A percentile compares a stretch with the other conserved stretches of the same genome.
Evolutionary conservation across 92 coral and sea anemone species (phyloP).

Genomic region (Desmophyllum pertusum): DNA sequence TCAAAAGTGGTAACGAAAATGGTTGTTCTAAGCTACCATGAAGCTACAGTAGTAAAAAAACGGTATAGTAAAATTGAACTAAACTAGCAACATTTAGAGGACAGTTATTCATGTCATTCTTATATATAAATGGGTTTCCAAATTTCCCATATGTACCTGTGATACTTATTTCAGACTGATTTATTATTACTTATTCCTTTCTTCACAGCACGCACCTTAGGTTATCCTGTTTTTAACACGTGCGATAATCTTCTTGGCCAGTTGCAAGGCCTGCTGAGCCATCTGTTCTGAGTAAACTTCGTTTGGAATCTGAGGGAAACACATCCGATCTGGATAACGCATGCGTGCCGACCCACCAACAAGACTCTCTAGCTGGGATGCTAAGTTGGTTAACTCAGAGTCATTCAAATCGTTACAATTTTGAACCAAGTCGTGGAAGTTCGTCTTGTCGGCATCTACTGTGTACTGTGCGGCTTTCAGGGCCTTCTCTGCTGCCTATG

Average conservation of each 20-base stretch:
- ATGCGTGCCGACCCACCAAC: slow-evolving; percentile 68
- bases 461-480: slow-evolving; percentile 32
- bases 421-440: slow-evolving; percentile 5
- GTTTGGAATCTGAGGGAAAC: slow-evolving; percentile 70
- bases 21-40: too few species aligned
- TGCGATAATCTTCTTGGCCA: slow-evolving; percentile 13
- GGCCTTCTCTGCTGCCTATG: slow-evolving; percentile 34
- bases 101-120: too few species aligned
- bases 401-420: slow-evolving; percentile 22
- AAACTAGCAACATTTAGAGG: too few species aligned
- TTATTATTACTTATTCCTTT: neutral
- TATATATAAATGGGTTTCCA: too few species aligned
- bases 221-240: slow-evolving; percentile 15
- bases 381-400: slow-evolving; percentile 25
- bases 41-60: too few species aligned
- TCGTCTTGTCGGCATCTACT: neutral
- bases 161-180: too few species aligned
- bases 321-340: slow-evolving; percentile 77
- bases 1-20: too few species aligned
- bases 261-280: neutral
- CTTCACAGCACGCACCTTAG: slow-evolving; percentile 5
- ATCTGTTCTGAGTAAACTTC: slow-evolving; percentile 49
- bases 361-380: slow-evolving; percentile 44
- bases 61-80: too few species aligned
- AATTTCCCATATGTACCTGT: too few species aligned